Percentiles rank a stretch among this genome's conserved stretches.
Evolutionary conservation across 2,797 vertebrate species (phyloP).

Genomic region (Sorex maritimensis): DNA sequence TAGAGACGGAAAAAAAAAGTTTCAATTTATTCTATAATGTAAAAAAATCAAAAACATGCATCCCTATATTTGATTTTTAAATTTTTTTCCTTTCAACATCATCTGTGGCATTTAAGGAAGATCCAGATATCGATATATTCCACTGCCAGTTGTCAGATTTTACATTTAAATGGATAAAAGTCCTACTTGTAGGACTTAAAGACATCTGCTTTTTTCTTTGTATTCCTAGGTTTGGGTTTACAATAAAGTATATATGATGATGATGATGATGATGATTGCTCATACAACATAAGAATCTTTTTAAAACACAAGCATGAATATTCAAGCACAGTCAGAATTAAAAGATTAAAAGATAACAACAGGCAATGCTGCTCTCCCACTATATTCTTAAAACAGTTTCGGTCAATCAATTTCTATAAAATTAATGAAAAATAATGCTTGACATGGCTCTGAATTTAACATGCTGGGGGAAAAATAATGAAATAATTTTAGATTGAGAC

Average conservation of each 20-base stretch:
- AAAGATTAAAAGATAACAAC: slow-evolving; percentile 88
- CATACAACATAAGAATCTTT: slow-evolving; percentile 81
- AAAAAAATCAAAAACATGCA: slow-evolving; percentile 48
- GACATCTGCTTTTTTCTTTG: slow-evolving; percentile 83
- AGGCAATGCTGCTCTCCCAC: slow-evolving; percentile 81
- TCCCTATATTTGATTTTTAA: neutral
- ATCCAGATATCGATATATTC: slow-evolving; percentile 79
- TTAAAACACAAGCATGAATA: slow-evolving; percentile 89
- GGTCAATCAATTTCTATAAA: slow-evolving; percentile 87
- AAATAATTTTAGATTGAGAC: slow-evolving; percentile 72
- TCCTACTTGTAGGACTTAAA: slow-evolving; percentile 79
- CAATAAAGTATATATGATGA: slow-evolving; percentile 79
- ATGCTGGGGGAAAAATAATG: slow-evolving; percentile 80
- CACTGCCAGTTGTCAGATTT: slow-evolving; percentile 86
- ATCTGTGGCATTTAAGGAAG: slow-evolving; percentile 67
- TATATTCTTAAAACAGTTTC: slow-evolving; percentile 86
- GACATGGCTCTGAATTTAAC: slow-evolving; percentile 81
- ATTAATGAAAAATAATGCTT: slow-evolving; percentile 86
- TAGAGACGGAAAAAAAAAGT: neutral
- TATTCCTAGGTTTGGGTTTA: slow-evolving; percentile 69
- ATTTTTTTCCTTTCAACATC: neutral
- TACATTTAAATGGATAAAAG: slow-evolving; percentile 87
- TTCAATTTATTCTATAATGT: slow-evolving; percentile 22
- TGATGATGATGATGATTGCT: slow-evolving; percentile 76
- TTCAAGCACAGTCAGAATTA: slow-evolving; percentile 85